Conservation (phyloP, 2,888 invertebrate genomes). For the Orgyia antiqua region DNA sequence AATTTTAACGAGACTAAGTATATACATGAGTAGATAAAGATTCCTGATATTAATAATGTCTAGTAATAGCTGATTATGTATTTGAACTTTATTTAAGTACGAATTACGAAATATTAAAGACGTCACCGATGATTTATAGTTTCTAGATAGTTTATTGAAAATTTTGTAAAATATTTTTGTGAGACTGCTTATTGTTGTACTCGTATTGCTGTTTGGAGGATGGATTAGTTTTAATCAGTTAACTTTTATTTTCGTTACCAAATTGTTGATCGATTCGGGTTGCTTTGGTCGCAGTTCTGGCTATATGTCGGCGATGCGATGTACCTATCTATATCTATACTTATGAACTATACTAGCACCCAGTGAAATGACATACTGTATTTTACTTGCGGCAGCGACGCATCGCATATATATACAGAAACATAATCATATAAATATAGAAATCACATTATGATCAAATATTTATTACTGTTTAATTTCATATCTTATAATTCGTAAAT, state of each 20-base stretch:
- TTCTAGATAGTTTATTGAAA: conserved; percentile 74
- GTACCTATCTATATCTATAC: too few species aligned
- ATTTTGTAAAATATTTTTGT: conserved; percentile 74
- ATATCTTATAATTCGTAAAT: conserved; percentile 70
- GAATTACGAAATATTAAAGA: conserved; percentile 62
- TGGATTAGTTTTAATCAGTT: conserved; percentile 67
- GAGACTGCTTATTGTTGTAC: conserved; percentile 79
- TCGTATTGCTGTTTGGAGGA: conserved; percentile 68
- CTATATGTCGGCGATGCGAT: conserved; percentile 43
- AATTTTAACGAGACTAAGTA: conserved; percentile 76
- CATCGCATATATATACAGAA: conserved; percentile 49
- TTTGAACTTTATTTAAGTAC: conserved; percentile 69
- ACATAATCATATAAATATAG: conserved; percentile 51
- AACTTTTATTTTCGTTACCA: conserved; percentile 72
- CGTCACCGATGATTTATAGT: conserved; percentile 70
- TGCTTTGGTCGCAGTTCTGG: conserved; percentile 67
- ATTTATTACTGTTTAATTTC: conserved; percentile 76
- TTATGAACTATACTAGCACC: conserved; percentile 1
- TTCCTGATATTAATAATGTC: conserved; percentile 75
- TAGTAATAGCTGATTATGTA: conserved; percentile 72
- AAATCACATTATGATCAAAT: conserved; percentile 73
- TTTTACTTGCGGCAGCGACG: too few species aligned
- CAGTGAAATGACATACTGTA: too few species aligned
- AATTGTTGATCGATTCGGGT: conserved; percentile 73
- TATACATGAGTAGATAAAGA: conserved; percentile 72